Base-by-base conservation (phyloP, 2,888 invertebrate genomes). In the Coremacera marginata region DNA sequence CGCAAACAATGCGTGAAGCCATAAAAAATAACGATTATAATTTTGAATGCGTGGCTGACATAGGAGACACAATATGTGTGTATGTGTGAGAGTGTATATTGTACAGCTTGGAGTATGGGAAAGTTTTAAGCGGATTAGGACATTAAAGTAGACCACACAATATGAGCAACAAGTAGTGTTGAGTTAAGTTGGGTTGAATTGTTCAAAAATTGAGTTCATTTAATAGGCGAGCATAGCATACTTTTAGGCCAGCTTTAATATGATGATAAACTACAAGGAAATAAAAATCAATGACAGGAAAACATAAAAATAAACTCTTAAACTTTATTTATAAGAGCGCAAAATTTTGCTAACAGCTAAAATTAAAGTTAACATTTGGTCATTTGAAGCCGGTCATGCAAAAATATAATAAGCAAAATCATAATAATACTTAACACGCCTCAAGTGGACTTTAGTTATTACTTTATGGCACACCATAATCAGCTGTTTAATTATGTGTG, bases 1-100 rank as follows among this genome's bases (percentile, higher is more conserved):
- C n/a, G n/a, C 27, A 34, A 63, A 27, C 34, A 67, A 74, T 11
- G 51, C 34, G 52, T 52, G 73, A 74, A 74, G 27, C 73, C 73
- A 52, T 51, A 74, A 65, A 74, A 73, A 44, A 0, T 16, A 63
- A 52, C 49, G 52, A 34, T 49, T 73, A 73, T 57, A 57, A n/a
- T 31, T 25, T 31, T 19, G n/a, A 25, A 9, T 25, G 57, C 27
- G 57, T 60, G 57, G 19, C 25, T 60, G 2, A 25, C 11, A 25
- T 60, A 27, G 25, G 4, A 19, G 25, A 62, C 63, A 63, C 7
- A 14, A 27, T 31, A n/a, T 14, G 11, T 11, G 34, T 16, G 63
- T 27, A 5, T 25, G 31, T 14, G 31, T 5, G 57, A 3, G 11
- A 19, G 25, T 25, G 57, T 25, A 25, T 11, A 60, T 4, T 11